Conservation (phyloP, 1,140 invertebrate species). For the Phymastichus coffea region DNA sequence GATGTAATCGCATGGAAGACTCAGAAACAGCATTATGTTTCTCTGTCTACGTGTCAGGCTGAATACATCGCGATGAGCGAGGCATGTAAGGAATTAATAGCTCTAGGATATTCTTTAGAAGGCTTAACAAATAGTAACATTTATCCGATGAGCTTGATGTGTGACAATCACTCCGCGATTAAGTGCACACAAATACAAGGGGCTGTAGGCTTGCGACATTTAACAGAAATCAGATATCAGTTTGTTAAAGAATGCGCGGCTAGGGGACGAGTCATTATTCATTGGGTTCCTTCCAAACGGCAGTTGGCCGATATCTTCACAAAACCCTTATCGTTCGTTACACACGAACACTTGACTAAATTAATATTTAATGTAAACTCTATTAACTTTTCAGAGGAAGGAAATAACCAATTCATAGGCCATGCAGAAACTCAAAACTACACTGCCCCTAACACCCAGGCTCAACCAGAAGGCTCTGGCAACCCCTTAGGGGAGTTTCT, state of each 20-base stretch:
- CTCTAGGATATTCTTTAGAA: background rate
- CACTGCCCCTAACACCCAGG: no score
- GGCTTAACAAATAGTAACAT: background rate
- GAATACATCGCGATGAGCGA: constrained; percentile 28
- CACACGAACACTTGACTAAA: background rate
- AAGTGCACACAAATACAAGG: background rate
- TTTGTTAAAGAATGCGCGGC: background rate
- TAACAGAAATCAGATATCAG: background rate
- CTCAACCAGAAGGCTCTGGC: no score
- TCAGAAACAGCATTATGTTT: constrained; percentile 8
- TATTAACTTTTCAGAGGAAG: no score
- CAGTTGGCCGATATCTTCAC: background rate
- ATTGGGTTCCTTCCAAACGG: background rate
- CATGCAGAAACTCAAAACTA: no score
- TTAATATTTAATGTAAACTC: background rate
- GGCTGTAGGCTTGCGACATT: background rate
- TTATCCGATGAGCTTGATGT: background rate
- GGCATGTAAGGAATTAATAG: constrained; percentile 13
- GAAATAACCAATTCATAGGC: no score
- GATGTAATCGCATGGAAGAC: constrained; percentile 5
- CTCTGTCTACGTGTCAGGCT: constrained; percentile 22
- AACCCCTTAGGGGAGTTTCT: no score
- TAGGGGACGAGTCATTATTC: background rate
- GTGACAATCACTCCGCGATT: constrained; percentile 1
- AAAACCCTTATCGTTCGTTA: background rate